These are phyloP conservation scores for Papilio gigon DNA, from an alignment of 2,888 invertebrate species.

Conservation along the genomic window DNA sequence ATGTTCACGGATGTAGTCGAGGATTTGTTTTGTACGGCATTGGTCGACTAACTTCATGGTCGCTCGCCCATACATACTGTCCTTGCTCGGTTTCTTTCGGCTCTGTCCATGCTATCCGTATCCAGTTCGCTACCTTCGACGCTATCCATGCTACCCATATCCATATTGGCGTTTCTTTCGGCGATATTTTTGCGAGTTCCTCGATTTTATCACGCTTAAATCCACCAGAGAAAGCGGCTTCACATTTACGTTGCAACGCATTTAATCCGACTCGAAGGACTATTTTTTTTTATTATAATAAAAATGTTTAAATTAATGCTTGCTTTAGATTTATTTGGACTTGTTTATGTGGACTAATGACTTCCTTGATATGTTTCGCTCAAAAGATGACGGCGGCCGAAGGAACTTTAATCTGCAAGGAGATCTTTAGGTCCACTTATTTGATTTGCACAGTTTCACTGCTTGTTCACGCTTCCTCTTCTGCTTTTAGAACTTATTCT, in stretches of 20 bases:
- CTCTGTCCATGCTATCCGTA: constrained; percentile 9
- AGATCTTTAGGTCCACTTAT: background rate
- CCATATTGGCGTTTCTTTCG: constrained; percentile 18
- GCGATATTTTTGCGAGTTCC: background rate
- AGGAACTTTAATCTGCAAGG: background rate
- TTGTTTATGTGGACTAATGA: constrained; percentile 1
- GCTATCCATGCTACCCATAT: constrained; percentile 23
- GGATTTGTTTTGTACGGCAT: constrained; percentile 87
- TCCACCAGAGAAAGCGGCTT: background rate
- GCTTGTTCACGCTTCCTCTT: constrained; percentile 38
- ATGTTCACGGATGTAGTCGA: constrained; percentile 89
- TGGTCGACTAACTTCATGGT: constrained; percentile 88
- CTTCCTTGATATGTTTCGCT: background rate
- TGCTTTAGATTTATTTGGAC: constrained; percentile 13
- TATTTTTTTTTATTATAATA: background rate
- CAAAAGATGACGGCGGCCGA: background rate
- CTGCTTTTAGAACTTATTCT: constrained; percentile 25
- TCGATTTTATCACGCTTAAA: background rate
- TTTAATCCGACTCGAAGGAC: constrained; percentile 31
- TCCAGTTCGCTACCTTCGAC: background rate
- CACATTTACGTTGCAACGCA: background rate
- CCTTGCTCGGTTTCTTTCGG: background rate
- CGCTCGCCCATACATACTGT: background rate
- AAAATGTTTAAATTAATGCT: constrained; percentile 12
- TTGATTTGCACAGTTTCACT: constrained; percentile 28